These are phyloP conservation scores for Lepus timidus DNA, from an alignment of 2,113 vertebrate species.

Conservation along the genomic window DNA sequence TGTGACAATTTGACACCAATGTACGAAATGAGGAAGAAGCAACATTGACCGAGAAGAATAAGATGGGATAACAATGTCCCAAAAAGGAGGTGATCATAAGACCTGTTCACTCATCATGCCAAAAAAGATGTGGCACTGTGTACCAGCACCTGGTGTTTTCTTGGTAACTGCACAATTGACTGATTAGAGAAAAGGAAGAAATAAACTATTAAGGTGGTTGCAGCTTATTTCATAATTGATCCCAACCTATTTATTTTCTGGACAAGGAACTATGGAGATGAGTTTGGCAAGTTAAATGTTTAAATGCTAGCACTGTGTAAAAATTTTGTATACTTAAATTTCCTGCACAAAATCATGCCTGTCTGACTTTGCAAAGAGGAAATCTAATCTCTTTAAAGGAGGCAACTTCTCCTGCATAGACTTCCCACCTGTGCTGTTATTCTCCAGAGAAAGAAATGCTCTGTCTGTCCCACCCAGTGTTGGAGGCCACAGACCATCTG, in stretches of 20 bases:
- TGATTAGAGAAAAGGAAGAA: constrained; percentile 6
- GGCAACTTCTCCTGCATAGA: not conserved
- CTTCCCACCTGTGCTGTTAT: not conserved
- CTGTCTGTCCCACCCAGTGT: not conserved
- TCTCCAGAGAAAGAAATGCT: not conserved
- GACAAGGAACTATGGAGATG: not conserved
- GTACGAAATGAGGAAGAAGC: constrained; percentile 22
- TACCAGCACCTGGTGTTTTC: not conserved
- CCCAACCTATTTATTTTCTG: not conserved
- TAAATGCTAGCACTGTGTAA: not conserved
- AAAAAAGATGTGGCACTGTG: not conserved
- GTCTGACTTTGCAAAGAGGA: not conserved
- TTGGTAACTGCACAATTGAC: not conserved
- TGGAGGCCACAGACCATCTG: constrained; percentile 80
- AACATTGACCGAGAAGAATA: not conserved
- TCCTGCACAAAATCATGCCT: not conserved
- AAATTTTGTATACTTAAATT: not conserved
- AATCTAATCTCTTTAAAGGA: not conserved
- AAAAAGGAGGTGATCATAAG: not conserved
- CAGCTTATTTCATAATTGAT: not conserved
- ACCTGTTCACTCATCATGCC: not conserved
- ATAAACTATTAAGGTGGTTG: not conserved
- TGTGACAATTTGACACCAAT: not conserved
- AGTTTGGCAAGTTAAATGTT: constrained; percentile 23
- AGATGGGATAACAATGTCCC: not conserved